Evolutionary conservation across 2,888 invertebrate genomes (phyloP).

Genomic region (Ametastegia equiseti): DNA sequence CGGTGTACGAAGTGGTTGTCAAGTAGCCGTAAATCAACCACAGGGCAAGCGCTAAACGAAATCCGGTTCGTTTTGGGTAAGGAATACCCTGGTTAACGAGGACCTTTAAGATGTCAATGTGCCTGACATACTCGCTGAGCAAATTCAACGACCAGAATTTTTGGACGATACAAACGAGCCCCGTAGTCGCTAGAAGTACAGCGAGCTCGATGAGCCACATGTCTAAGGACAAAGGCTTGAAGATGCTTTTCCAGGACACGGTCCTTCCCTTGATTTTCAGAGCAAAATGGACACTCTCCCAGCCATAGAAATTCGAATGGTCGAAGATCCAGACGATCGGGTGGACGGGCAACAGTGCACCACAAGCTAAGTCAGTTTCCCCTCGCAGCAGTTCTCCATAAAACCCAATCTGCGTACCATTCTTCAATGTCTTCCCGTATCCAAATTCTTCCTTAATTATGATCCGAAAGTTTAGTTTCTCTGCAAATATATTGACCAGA

Average conservation of each 20-base stretch:
- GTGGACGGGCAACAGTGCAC: not conserved
- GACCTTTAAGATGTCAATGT: conserved; percentile 50
- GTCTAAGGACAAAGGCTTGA: conserved; percentile 44
- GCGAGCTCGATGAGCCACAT: conserved; percentile 51
- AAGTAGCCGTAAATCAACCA: conserved; percentile 54
- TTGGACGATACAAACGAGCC: conserved; percentile 35
- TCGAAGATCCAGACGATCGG: not conserved
- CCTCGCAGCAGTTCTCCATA: not conserved
- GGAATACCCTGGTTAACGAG: conserved; percentile 49
- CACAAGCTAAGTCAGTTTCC: not conserved
- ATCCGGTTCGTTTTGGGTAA: conserved; percentile 50
- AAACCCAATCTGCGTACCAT: not conserved
- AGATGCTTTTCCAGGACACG: conserved; percentile 11
- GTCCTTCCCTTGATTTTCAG: not conserved
- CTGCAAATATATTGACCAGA: not conserved
- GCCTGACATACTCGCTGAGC: conserved; percentile 51
- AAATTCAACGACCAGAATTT: conserved; percentile 45
- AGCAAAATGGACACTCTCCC: not conserved
- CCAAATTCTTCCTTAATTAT: not conserved
- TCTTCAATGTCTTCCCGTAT: too few relatives aligned
- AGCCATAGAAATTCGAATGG: not conserved
- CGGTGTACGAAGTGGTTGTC: conserved; percentile 51
- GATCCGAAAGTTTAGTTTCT: not conserved
- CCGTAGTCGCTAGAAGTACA: conserved; percentile 7
- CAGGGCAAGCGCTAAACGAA: conserved; percentile 52